Evolutionary conservation across 2,113 vertebrate species (phyloP), one percentile per base, ranked within the genome.

Genomic region (Alligator mississippiensis): DNA sequence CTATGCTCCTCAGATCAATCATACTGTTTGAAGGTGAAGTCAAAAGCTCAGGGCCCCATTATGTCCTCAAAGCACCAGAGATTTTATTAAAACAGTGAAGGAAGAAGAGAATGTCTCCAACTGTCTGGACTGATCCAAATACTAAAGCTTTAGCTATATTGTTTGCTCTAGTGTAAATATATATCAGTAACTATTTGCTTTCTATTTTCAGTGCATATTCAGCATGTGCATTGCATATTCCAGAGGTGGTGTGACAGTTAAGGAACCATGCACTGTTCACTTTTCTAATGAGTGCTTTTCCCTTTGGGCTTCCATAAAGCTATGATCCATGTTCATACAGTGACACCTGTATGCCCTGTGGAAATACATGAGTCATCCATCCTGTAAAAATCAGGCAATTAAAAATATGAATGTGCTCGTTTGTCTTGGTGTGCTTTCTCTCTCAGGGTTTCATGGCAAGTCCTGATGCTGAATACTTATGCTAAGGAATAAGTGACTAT

Each of bases 231-330:
- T 66, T 92, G 94, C 92, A 89, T 87, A 91, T 96, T 95, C 94
- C 85, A 94, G 95, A 86, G 60, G 57, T 85, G 78, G 92, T 92
- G 87, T 88, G 84, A 89, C 95, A 85, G 90, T 80, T 94, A 96
- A 77, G 95, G 93, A 96, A 93, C 90, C 82, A 96, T 58, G 61
- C 30, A 87, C 77, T 62, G 80, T 90, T 94, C 95, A 84, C 92
- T 89, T 91, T 95, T 96, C 87, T 96, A 97, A 95, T 89, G 94
- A 97, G 90, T 88, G 93, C 88, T 84, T 97, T 95, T 95, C 80
- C 85, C 70, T 93, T 77, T 72, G 87, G 92, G 90, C 89, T 87
- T 84, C 84, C 92, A 17, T n/a, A 83, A 80, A 91, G 64, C 84
- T 85, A 89, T 86, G 94, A 96, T 93, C 95, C 93, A 87, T 80